Conservation (phyloP, 2,113 vertebrate genomes). For the Boleophthalmus pectinirostris region DNA sequence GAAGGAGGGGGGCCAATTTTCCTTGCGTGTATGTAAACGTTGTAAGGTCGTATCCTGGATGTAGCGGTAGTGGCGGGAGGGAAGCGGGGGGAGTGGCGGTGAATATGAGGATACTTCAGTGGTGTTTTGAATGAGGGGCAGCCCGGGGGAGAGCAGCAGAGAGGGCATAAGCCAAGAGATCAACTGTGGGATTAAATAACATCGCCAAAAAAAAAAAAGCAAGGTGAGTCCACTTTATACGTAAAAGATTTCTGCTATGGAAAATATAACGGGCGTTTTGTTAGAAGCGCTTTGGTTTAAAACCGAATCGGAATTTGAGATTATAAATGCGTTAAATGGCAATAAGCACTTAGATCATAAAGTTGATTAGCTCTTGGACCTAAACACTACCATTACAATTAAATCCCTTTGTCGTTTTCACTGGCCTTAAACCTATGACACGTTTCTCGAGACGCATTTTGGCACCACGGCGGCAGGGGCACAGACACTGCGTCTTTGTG, state of each 20-base stretch:
- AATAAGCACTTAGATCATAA: not conserved
- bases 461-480: constrained; percentile 32
- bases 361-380: not conserved
- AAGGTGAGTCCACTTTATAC: constrained; percentile 52
- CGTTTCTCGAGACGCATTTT: constrained; percentile 17
- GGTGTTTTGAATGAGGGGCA: constrained; percentile 61
- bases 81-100: constrained; percentile 15
- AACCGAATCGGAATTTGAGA: not conserved
- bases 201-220: not conserved
- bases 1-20: not conserved
- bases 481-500: constrained; percentile 78
- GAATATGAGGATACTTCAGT: constrained; percentile 49
- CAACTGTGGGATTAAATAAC: constrained; percentile 18
- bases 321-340: not conserved
- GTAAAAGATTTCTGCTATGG: not conserved
- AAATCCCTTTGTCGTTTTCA: not conserved
- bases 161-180: constrained; percentile 33
- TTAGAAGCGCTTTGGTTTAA: not conserved
- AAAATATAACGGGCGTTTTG: not conserved
- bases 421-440: constrained; percentile 2
- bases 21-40: not conserved
- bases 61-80: constrained; percentile 1
- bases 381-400: not conserved
- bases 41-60: too few relatives aligned
- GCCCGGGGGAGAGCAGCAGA: constrained; percentile 26